A percentile compares a stretch with the other conserved stretches of the same genome.
These are phyloP conservation scores for Cardinalis cardinalis DNA, from an alignment of 2,113 vertebrate species.

Conservation along the genomic window DNA sequence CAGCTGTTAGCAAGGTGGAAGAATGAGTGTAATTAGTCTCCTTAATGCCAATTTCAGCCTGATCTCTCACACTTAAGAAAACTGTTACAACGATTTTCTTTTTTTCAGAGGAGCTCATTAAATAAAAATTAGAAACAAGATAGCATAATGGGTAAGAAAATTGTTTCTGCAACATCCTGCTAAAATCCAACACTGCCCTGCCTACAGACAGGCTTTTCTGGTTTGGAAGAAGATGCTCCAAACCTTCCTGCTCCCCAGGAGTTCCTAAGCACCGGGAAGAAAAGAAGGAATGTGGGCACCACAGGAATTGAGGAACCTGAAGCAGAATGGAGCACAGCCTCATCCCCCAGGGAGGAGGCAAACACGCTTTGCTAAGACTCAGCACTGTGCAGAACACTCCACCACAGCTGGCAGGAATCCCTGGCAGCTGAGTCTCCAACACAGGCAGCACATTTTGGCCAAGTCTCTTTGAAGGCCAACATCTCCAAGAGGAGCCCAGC, in stretches of 20 bases:
- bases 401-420: not conserved
- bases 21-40: conserved; percentile 63
- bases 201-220: not conserved
- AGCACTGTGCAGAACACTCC: not conserved
- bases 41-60: conserved; percentile 67
- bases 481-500: not conserved
- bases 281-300: not conserved
- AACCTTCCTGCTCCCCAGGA: not conserved
- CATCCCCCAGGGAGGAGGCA: not conserved
- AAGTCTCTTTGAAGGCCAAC: not conserved
- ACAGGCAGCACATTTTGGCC: not conserved
- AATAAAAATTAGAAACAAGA: conserved; percentile 72
- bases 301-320: not conserved
- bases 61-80: conserved; percentile 74
- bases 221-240: not conserved
- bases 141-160: conserved; percentile 54
- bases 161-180: conserved; percentile 34
- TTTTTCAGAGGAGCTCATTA: conserved; percentile 71
- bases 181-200: not conserved
- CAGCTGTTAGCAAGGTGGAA: conserved; percentile 50
- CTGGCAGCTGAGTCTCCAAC: not conserved
- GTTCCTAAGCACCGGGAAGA: not conserved
- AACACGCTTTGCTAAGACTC: not conserved
- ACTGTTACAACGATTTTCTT: conserved; percentile 70
- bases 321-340: not conserved